phyloP scores from a whole-genome alignment of 2,113 vertebrate species.

The Picathartes gymnocephalus region DNA sequence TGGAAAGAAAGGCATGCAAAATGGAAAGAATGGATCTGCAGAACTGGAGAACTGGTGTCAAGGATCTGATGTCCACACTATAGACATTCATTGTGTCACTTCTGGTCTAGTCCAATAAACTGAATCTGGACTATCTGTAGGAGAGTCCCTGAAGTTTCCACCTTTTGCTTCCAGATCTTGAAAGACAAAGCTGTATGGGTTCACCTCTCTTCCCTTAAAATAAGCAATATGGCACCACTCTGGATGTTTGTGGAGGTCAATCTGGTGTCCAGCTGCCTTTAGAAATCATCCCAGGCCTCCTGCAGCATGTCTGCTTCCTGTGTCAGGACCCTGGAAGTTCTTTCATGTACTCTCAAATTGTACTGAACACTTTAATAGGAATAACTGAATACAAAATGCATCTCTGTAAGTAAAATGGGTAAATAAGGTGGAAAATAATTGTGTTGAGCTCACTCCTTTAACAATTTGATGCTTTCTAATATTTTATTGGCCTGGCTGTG shows the following conservation, averaged over 20 bases:
- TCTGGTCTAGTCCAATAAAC: not conserved
- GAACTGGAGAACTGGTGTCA: accelerated
- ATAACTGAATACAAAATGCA: not conserved
- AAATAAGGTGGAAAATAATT: not conserved
- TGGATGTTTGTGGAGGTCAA: not conserved
- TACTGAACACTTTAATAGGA: not conserved
- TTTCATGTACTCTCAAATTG: not conserved
- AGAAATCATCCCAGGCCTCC: not conserved
- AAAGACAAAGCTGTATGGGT: not conserved
- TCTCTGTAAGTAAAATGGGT: not conserved
- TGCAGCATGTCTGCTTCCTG: not conserved
- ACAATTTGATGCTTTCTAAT: not conserved
- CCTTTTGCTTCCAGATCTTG: not conserved
- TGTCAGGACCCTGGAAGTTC: not conserved
- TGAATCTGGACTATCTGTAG: not conserved
- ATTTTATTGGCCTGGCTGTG: not conserved
- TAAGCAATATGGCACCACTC: not conserved
- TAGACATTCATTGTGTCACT: not conserved
- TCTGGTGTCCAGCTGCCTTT: not conserved
- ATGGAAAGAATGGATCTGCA: not conserved
- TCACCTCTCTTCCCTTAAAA: not conserved
- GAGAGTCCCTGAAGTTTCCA: not conserved
- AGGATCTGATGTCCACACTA: not conserved
- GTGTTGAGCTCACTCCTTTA: not conserved
- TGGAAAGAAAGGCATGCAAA: not conserved